Conservation (phyloP, 1,140 invertebrate genomes). For the Drosophila sproati region DNA sequence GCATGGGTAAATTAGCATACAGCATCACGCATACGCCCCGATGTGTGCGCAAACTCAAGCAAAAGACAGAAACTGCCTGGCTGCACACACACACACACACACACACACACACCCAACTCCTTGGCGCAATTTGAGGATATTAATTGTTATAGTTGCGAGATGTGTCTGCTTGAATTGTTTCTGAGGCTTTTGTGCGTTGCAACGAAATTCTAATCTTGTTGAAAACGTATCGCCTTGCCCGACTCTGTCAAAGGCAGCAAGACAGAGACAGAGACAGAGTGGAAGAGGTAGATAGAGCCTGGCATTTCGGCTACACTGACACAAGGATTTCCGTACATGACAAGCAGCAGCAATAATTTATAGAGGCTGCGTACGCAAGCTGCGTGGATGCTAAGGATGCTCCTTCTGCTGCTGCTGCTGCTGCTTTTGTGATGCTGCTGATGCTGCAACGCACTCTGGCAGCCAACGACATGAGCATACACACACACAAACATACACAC, state of each 20-base stretch:
- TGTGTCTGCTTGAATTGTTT: constrained; percentile 82
- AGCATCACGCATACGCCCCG: constrained; percentile 75
- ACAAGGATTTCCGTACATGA: constrained; percentile 83
- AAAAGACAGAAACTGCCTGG: constrained; percentile 34
- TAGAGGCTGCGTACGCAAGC: constrained; percentile 77
- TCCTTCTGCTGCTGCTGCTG: constrained; percentile 10
- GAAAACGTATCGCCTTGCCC: constrained; percentile 71
- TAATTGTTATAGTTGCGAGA: constrained; percentile 83
- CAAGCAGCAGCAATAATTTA: constrained; percentile 83
- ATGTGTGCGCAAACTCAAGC: constrained; percentile 50
- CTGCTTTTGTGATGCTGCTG: not conserved
- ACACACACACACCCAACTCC: constrained; percentile 36
- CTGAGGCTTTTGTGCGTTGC: constrained; percentile 79
- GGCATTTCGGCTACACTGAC: constrained; percentile 75
- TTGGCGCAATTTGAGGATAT: constrained; percentile 67
- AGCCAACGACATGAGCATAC: constrained; percentile 36
- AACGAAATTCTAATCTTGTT: constrained; percentile 79
- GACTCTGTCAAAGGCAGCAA: constrained; percentile 65
- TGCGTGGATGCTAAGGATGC: constrained; percentile 66
- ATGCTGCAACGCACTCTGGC: constrained; percentile 28
- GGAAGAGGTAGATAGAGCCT: constrained; percentile 8
- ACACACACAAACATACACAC: constrained; percentile 27
- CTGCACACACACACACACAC: constrained; percentile 23
- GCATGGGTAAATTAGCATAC: constrained; percentile 66
- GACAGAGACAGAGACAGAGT: constrained; percentile 4